Base-by-base conservation (phyloP, 2,888 invertebrate species). In the Papilio gigon region DNA sequence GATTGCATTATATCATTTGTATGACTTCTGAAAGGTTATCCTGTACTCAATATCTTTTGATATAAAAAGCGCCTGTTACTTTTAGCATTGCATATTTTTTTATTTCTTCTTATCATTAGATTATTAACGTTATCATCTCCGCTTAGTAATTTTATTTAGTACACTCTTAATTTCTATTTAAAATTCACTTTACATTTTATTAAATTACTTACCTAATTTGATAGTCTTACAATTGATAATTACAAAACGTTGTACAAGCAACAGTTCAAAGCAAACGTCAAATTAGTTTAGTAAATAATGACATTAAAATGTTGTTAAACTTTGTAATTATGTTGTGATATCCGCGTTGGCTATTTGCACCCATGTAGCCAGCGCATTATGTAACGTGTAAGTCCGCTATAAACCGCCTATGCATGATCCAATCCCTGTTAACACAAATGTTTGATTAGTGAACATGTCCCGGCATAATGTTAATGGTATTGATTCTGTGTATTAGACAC, bases 381-480 rank as follows among this genome's bases (percentile, higher is more conserved):
- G n/a, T 37, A 65, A 40, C 50, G 58, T 64, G 47, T 27, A 35
- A 59, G 47, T 63, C 30, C 58, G 12, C 58, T 20, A 68, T 58
- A 68, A 47, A 44, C 68, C 44, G 62, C 44, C n/a, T 35, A 50
- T 59, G 50, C 27, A 59, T 59, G 58, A 59, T 60, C 64, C 37
- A 64, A 64, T 68, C 59, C 50, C 14, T 68, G 64, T 64, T 60
- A 64, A 64, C 64, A 68, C 59, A 64, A 44, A 59, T 68, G 68
- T 68, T 68, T 68, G 68, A 68, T 68, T 64, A 68, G 68, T 47
- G 64, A 59, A 68, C 68, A 68, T 68, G 68, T 37, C 35, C 64
- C 59, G 47, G 68, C 68, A 68, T 68, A 68, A 68, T 64, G 50
- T 64, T 64, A 68, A 64, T 50, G 59, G 22, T 59, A 64, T 68